Evolutionary conservation across 1,140 invertebrate genomes (phyloP).

Genomic region (Drosophila yakuba): DNA sequence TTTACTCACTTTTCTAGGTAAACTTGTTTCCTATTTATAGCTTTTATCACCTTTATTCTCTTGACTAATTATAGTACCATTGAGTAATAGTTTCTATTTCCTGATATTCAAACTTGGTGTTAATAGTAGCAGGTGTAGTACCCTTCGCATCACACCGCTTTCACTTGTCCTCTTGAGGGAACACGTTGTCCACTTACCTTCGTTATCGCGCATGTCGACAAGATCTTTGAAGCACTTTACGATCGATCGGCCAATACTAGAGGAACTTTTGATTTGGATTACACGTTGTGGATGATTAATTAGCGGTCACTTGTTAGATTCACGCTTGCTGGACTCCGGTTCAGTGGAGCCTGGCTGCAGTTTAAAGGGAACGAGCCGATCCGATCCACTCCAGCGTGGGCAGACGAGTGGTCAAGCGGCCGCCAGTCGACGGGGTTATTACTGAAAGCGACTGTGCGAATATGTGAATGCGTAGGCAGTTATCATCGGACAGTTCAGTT

Average conservation of each 20-base stretch:
- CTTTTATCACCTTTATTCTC: background rate
- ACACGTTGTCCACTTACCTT: slow-evolving; percentile 33
- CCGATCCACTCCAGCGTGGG: slow-evolving; percentile 26
- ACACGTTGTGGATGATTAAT: slow-evolving; percentile 40
- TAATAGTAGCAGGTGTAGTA: background rate
- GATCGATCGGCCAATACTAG: background rate
- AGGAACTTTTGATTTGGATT: slow-evolving; percentile 10
- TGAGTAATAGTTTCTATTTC: background rate
- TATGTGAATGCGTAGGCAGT: slow-evolving; percentile 32
- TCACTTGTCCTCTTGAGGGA: slow-evolving; percentile 16
- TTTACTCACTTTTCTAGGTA: background rate
- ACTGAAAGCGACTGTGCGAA: slow-evolving; percentile 4
- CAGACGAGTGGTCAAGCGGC: slow-evolving; percentile 40
- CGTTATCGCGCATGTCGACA: slow-evolving; percentile 44
- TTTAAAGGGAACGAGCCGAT: slow-evolving; percentile 21
- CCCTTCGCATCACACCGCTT: background rate
- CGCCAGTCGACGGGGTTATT: slow-evolving; percentile 12
- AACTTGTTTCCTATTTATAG: background rate
- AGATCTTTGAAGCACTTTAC: slow-evolving; percentile 16
- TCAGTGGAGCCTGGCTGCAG: slow-evolving; percentile 25
- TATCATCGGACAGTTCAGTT: slow-evolving; percentile 21
- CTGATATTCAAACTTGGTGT: background rate
- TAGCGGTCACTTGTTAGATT: slow-evolving; percentile 50
- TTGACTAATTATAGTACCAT: background rate
- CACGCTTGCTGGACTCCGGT: background rate